Evolutionary conservation across 2,888 invertebrate species (phyloP).

Genomic region (Noctua pronuba): DNA sequence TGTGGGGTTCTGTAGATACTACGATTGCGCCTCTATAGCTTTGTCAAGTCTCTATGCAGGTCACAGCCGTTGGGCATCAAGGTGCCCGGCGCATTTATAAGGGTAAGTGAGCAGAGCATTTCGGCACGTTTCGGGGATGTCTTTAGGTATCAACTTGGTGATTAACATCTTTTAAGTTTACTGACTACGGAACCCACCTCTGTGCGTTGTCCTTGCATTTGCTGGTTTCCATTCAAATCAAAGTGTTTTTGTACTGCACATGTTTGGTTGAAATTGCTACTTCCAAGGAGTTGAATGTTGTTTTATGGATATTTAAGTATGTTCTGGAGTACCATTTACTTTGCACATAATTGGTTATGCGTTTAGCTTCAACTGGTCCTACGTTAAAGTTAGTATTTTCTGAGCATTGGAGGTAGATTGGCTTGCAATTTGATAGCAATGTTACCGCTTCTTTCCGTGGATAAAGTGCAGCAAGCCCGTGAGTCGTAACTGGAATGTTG

Average conservation of each 20-base stretch:
- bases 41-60: not conserved
- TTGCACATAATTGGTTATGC: constrained; percentile 4
- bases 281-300: constrained; percentile 27
- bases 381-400: constrained; percentile 7
- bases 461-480: not conserved
- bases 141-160: not conserved
- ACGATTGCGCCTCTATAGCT: not conserved
- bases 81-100: not conserved
- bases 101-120: not conserved
- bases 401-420: not conserved
- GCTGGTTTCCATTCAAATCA: constrained; percentile 52
- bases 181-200: constrained; percentile 5
- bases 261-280: constrained; percentile 26
- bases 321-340: constrained; percentile 24
- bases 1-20: constrained; percentile 23
- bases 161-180: not conserved
- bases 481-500: not conserved
- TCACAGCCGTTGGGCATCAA: not conserved
- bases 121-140: not conserved
- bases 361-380: constrained; percentile 11
- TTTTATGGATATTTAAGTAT: constrained; percentile 37
- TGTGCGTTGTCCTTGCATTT: not conserved
- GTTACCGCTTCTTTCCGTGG: not conserved
- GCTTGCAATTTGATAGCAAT: not conserved
- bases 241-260: constrained; percentile 33